A percentile compares a stretch with the other conserved stretches of the same genome.
Conservation (phyloP, 2,888 invertebrate species). For the Andrena minutula region DNA sequence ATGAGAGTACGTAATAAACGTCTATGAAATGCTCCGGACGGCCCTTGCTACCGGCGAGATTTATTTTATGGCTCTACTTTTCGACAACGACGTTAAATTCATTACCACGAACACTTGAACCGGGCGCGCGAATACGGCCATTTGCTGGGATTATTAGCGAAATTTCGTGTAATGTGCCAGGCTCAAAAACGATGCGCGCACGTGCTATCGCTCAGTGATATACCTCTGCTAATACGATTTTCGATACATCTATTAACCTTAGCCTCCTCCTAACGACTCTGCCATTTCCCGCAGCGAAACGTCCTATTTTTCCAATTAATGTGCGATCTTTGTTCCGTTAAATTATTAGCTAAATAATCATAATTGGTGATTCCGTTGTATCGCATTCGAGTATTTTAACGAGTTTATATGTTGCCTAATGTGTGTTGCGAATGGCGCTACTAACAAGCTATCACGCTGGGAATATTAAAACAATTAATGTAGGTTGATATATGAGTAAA, state of each 20-base stretch:
- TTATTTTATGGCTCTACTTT: conserved; percentile 78
- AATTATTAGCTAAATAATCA: not conserved
- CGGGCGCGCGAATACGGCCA: conserved; percentile 56
- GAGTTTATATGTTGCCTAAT: not conserved
- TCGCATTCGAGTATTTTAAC: not conserved
- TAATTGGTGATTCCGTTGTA: not conserved
- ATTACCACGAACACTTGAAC: conserved; percentile 73
- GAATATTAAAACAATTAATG: not conserved
- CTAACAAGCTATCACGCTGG: not conserved
- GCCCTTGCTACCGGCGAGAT: conserved; percentile 67
- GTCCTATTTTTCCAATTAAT: not conserved
- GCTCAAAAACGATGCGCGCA: conserved; percentile 48
- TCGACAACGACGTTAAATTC: conserved; percentile 78
- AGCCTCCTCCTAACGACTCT: not conserved
- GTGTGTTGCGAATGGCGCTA: not conserved
- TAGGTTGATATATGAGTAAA: not conserved
- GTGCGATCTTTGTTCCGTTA: not conserved
- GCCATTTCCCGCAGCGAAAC: not conserved
- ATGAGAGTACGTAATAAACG: conserved; percentile 78
- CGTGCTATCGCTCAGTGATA: conserved; percentile 25
- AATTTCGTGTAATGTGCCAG: conserved; percentile 62
- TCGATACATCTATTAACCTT: conserved; percentile 16
- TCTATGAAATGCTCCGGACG: conserved; percentile 67
- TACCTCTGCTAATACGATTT: not conserved
- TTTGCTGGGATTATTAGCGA: conserved; percentile 74